Evolutionary conservation across 2,113 vertebrate genomes (phyloP).

Genomic region (Sinocyclocheilus rhinocerous): DNA sequence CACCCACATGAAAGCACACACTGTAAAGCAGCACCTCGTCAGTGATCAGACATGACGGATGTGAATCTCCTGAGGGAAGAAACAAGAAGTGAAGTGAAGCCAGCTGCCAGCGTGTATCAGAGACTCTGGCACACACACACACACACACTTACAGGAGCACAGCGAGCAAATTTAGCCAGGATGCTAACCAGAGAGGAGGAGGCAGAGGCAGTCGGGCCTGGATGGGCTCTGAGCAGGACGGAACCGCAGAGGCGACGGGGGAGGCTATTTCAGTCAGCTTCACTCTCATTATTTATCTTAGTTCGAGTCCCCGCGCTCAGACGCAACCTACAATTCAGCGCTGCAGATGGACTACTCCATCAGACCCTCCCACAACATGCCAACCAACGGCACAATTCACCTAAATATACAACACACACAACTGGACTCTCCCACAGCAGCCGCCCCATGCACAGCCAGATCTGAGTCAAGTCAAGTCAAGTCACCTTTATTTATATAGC

Average conservation of each 20-base stretch:
- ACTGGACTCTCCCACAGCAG: constrained; percentile 56
- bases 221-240: constrained; percentile 76
- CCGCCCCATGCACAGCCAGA: constrained; percentile 7
- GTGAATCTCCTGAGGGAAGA: constrained; percentile 50
- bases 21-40: constrained; percentile 57
- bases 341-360: constrained; percentile 61
- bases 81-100: constrained; percentile 59
- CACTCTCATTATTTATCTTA: constrained; percentile 82
- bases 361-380: constrained; percentile 54
- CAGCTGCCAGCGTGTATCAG: constrained; percentile 79
- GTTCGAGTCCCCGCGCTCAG: constrained; percentile 69
- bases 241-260: constrained; percentile 78
- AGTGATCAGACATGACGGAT: constrained; percentile 50
- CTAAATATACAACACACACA: constrained; percentile 55
- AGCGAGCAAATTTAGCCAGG: constrained; percentile 81
- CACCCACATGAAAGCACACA: constrained; percentile 18
- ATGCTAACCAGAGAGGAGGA: constrained; percentile 84
- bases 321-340: constrained; percentile 76
- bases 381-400: constrained; percentile 47
- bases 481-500: too few relatives aligned
- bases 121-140: constrained; percentile 64
- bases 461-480: too few relatives aligned
- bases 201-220: constrained; percentile 79
- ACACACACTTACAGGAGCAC: constrained; percentile 74
- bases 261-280: constrained; percentile 76